These are phyloP conservation scores for Fissipunctia ypsillon DNA, from an alignment of 2,888 invertebrate species.

Conservation along the genomic window DNA sequence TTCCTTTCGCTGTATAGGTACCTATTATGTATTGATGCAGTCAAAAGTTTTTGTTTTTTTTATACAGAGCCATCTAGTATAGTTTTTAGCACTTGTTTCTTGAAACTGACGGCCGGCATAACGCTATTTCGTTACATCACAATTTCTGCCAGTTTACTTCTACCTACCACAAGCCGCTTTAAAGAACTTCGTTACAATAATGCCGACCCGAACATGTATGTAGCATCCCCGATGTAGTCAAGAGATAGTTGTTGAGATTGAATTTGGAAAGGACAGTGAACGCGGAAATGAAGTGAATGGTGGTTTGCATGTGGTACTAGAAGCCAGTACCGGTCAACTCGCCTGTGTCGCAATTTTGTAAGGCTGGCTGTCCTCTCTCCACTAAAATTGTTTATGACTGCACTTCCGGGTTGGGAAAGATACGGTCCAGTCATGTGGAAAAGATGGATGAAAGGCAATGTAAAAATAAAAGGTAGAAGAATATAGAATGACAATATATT, in stretches of 20 bases:
- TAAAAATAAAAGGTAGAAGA: neutral
- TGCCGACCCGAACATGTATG: no score
- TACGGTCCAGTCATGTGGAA: constrained; percentile 8
- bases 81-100: no score
- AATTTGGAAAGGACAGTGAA: constrained; percentile 32
- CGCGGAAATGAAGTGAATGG: constrained; percentile 43
- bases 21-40: no score
- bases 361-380: constrained; percentile 8
- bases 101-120: no score
- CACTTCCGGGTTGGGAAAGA: constrained; percentile 14
- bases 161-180: no score
- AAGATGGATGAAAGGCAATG: neutral
- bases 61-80: no score
- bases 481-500: neutral
- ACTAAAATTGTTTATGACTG: constrained; percentile 3
- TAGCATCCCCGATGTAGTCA: no score
- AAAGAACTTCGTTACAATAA: no score
- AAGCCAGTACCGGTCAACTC: constrained; percentile 3
- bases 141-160: no score
- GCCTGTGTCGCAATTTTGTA: constrained; percentile 16
- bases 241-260: neutral
- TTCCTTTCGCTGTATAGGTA: no score
- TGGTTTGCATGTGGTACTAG: constrained; percentile 16
- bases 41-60: no score
- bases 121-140: no score